Percentiles rank a stretch among this genome's conserved stretches.
phyloP scores from a whole-genome alignment of 2,797 vertebrate genomes.

The Enteromius unitaeniatus region DNA sequence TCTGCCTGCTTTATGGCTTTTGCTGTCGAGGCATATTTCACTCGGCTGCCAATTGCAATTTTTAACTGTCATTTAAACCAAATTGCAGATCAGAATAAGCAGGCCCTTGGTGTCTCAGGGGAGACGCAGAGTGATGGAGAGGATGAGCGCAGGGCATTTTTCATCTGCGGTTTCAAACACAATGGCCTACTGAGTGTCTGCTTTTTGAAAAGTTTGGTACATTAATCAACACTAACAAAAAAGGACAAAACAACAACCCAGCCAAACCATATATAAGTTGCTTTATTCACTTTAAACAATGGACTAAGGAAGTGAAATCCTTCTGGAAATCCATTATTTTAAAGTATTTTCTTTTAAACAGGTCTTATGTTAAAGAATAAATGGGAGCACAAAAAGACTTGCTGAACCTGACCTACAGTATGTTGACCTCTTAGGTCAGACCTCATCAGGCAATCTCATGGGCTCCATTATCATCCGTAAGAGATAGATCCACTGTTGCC shows the following conservation, averaged over 20 bases:
- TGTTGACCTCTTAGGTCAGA: neutral
- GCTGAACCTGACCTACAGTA: neutral
- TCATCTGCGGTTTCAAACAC: conserved; percentile 84
- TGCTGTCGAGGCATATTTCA: conserved; percentile 90
- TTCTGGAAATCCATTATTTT: conserved; percentile 9
- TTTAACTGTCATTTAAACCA: conserved; percentile 95
- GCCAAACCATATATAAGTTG: neutral
- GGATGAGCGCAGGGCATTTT: conserved; percentile 78
- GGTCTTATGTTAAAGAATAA: neutral
- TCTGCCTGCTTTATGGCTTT: conserved; percentile 90
- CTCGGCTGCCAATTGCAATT: conserved; percentile 88
- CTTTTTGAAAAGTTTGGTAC: conserved; percentile 36
- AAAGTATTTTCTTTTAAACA: neutral
- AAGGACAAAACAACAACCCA: neutral
- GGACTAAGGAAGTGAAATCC: neutral
- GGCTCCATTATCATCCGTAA: conserved; percentile 5
- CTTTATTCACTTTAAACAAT: neutral
- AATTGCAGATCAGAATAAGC: conserved; percentile 87
- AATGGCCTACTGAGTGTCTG: conserved; percentile 57
- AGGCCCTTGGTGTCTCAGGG: conserved; percentile 81
- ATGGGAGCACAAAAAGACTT: neutral
- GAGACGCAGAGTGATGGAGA: conserved; percentile 77
- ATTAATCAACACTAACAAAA: conserved; percentile 28
- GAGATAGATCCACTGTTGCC: conserved; percentile 29
- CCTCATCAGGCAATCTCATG: conserved; percentile 16